These are phyloP conservation scores for Nerophis lumbriciformis DNA, from an alignment of 2,113 vertebrate genomes.

Conservation along the genomic window DNA sequence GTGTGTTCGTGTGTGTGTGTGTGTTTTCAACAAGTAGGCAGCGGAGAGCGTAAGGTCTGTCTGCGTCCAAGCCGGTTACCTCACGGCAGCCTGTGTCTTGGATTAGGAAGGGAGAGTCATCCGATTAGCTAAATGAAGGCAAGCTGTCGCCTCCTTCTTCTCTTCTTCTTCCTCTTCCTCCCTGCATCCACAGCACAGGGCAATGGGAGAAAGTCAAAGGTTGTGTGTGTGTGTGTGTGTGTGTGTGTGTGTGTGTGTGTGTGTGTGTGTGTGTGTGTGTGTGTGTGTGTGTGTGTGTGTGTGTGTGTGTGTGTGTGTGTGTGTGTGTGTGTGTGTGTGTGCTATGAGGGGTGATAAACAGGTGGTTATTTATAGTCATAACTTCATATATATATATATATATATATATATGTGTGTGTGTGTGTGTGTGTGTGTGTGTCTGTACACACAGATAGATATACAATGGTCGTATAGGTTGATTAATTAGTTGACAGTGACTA, in stretches of 20 bases:
- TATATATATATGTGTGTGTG: no score
- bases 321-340: background rate
- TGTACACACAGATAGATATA: no score
- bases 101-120: constrained; percentile 66
- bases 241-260: background rate
- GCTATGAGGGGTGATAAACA: background rate
- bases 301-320: background rate
- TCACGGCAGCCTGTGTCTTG: constrained; percentile 50
- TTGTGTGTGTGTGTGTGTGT: constrained; percentile 8
- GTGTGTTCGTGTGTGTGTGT: background rate
- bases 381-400: background rate
- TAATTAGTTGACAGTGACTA: no score
- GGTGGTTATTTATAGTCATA: background rate
- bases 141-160: constrained; percentile 54
- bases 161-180: no score
- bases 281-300: background rate
- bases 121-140: constrained; percentile 63
- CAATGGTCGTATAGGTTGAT: no score
- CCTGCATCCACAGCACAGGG: constrained; percentile 11
- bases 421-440: no score
- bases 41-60: constrained; percentile 1
- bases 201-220: constrained; percentile 57
- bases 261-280: background rate
- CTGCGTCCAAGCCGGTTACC: constrained; percentile 37
- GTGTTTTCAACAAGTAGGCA: constrained; percentile 49